A percentile compares a stretch with the other conserved stretches of the same genome.
Conservation (phyloP, 2,797 vertebrate species). For the Gymnodraco acuticeps region DNA sequence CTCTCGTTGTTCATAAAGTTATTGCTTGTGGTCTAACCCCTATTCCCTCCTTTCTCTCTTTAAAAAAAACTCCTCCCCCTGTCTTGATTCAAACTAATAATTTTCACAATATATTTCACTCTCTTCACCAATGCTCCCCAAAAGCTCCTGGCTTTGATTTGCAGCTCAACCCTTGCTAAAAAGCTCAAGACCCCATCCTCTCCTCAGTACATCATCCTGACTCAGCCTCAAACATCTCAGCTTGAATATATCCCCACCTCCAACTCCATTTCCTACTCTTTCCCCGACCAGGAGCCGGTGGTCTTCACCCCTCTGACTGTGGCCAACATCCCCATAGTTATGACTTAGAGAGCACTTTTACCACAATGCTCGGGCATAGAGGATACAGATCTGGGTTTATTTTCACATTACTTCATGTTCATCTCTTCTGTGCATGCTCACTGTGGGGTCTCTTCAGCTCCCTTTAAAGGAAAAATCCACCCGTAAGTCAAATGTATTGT, state of each 20-base stretch:
- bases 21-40: constrained; percentile 21
- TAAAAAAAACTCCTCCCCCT: not conserved
- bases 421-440: not conserved
- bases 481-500: too few species aligned
- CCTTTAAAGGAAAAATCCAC: constrained; percentile 34
- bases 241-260: constrained; percentile 11
- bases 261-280: not conserved
- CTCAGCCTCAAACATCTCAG: constrained; percentile 24
- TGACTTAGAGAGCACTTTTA: constrained; percentile 19
- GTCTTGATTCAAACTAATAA: not conserved
- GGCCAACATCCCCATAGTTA: constrained; percentile 45
- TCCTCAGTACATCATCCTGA: constrained; percentile 73
- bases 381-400: not conserved
- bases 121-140: not conserved
- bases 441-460: not conserved
- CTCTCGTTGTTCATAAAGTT: constrained; percentile 12
- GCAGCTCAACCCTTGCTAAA: constrained; percentile 57
- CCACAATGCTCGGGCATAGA: not conserved
- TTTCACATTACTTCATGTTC: not conserved
- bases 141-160: constrained; percentile 69
- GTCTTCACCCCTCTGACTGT: constrained; percentile 63
- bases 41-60: constrained; percentile 12
- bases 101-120: not conserved
- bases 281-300: constrained; percentile 46
- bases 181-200: constrained; percentile 30